Conservation (phyloP, 1,140 invertebrate species). For the Aphidius gifuensis region DNA sequence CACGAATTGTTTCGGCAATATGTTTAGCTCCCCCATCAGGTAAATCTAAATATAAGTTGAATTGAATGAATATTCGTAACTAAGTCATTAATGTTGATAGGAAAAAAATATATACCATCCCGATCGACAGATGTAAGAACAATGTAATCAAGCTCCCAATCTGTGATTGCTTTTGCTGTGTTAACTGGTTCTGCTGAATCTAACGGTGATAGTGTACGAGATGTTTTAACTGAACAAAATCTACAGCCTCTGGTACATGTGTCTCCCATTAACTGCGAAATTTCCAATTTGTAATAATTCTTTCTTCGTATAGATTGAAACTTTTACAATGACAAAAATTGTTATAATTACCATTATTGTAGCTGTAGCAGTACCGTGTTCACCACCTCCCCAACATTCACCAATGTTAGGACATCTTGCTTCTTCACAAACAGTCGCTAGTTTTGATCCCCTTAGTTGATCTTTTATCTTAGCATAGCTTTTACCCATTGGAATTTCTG, state of each 20-base stretch:
- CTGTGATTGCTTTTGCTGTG: slow-evolving; percentile 86
- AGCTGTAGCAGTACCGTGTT: slow-evolving; percentile 81
- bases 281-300: neutral
- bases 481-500: slow-evolving; percentile 85
- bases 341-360: slow-evolving; percentile 77
- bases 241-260: slow-evolving; percentile 90
- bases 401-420: slow-evolving; percentile 99
- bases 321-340: neutral
- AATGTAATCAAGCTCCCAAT: slow-evolving; percentile 96
- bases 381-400: slow-evolving; percentile 97
- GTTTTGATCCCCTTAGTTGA: slow-evolving; percentile 81
- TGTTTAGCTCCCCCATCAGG: slow-evolving; percentile 87
- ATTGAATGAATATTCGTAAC: neutral
- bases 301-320: neutral
- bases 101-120: slow-evolving; percentile 65
- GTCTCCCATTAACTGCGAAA: slow-evolving; percentile 79
- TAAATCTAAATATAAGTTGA: slow-evolving; percentile 62
- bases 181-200: slow-evolving; percentile 90
- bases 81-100: slow-evolving; percentile 22
- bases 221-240: slow-evolving; percentile 99
- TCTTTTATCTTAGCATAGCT: slow-evolving; percentile 85
- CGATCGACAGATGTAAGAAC: slow-evolving; percentile 97
- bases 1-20: slow-evolving; percentile 85
- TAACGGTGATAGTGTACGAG: slow-evolving; percentile 82
- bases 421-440: slow-evolving; percentile 98